These are phyloP conservation scores for Drosophila oshimai DNA, from an alignment of 1,140 invertebrate genomes.

Conservation along the genomic window DNA sequence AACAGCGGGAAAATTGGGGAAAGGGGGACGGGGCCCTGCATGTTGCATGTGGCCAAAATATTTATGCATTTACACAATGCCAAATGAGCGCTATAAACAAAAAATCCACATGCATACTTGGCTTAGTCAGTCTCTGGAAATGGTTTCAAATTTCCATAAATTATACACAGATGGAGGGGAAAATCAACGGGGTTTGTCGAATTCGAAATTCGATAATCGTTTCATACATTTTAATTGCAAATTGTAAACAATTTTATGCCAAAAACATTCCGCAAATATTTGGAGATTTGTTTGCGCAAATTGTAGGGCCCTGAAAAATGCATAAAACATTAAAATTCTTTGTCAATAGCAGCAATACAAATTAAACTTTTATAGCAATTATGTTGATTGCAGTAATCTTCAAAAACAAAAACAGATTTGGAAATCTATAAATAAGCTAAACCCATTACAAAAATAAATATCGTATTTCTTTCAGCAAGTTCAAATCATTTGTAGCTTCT, in stretches of 20 bases:
- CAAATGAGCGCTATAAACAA: conserved; percentile 45
- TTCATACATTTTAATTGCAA: conserved; percentile 77
- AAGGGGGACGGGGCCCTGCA: conserved; percentile 13
- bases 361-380: neutral
- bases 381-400: neutral
- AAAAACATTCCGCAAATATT: conserved; percentile 43
- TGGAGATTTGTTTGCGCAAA: neutral
- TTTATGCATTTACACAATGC: conserved; percentile 73
- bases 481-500: conserved; percentile 6
- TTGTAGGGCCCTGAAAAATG: neutral
- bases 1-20: conserved; percentile 11
- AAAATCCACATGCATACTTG: too few relatives aligned
- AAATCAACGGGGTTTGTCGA: conserved; percentile 1
- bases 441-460: conserved; percentile 3
- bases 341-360: neutral
- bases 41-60: conserved; percentile 56
- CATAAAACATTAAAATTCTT: neutral
- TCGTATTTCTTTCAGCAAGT: neutral
- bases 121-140: conserved; percentile 10
- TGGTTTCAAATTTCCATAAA: conserved; percentile 59
- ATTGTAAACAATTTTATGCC: conserved; percentile 62
- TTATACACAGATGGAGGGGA: conserved; percentile 36
- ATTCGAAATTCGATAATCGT: conserved; percentile 36
- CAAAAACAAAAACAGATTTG: neutral
- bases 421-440: neutral